Percentiles rank a stretch among this genome's conserved stretches.
Conservation (phyloP, 2,888 invertebrate genomes). For the Antheraea assamensis region DNA sequence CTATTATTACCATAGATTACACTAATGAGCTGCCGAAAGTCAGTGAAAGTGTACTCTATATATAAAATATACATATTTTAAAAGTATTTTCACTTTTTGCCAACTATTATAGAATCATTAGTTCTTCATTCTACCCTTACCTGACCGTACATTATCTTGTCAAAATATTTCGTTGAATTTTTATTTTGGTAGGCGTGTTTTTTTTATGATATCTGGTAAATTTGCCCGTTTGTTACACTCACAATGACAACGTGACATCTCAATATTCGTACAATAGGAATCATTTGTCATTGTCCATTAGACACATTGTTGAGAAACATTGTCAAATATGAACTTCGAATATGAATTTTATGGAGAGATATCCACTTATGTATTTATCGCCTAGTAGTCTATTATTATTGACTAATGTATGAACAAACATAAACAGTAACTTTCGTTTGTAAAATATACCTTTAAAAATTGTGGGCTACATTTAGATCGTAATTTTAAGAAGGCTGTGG, state of each 20-base stretch:
- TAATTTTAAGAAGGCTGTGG: background rate
- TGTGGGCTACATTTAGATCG: background rate
- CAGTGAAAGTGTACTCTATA: background rate
- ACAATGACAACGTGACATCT: slow-evolving; percentile 73
- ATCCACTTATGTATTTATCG: slow-evolving; percentile 22
- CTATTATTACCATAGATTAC: background rate
- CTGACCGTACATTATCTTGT: slow-evolving; percentile 77
- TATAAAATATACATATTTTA: background rate
- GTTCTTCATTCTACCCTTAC: slow-evolving; percentile 56
- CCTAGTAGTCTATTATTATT: slow-evolving; percentile 7
- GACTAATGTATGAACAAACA: background rate
- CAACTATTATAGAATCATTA: slow-evolving; percentile 72
- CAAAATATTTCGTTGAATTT: slow-evolving; percentile 76
- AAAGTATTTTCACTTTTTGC: slow-evolving; percentile 32
- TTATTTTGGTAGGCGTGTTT: slow-evolving; percentile 39
- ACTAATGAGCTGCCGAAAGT: background rate
- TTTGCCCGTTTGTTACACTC: slow-evolving; percentile 65
- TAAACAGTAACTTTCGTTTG: background rate
- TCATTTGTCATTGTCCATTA: slow-evolving; percentile 82
- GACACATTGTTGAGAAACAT: slow-evolving; percentile 72
- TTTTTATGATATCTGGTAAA: slow-evolving; percentile 66
- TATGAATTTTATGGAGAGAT: slow-evolving; percentile 22
- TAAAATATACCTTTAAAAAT: background rate
- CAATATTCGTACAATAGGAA: slow-evolving; percentile 72
- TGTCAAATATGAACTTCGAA: slow-evolving; percentile 53